phyloP scores from a whole-genome alignment of 2,797 vertebrate species.

The Borostomias antarcticus region DNA sequence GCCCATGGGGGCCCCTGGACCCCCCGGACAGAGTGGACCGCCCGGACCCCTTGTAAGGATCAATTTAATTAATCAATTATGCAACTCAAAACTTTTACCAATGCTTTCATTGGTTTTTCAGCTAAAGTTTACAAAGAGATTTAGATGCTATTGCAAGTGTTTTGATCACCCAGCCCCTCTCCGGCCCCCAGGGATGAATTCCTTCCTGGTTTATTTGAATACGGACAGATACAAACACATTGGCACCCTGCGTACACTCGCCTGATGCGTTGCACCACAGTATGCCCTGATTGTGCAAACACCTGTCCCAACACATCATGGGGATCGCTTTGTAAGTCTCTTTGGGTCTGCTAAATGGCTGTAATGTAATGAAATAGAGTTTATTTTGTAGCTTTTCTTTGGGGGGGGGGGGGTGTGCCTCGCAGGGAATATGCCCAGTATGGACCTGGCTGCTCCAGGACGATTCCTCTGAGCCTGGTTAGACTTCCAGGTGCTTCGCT shows the following conservation, averaged over 20 bases:
- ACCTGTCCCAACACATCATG: too few relatives aligned
- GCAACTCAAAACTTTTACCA: too few relatives aligned
- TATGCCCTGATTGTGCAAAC: too few relatives aligned
- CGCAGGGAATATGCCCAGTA: neutral
- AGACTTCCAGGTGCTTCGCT: conserved; percentile 32
- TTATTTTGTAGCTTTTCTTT: neutral
- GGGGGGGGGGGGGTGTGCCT: too few relatives aligned
- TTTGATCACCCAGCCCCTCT: too few relatives aligned
- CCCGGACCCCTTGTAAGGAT: conserved; percentile 72
- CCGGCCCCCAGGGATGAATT: too few relatives aligned
- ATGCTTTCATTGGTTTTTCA: too few relatives aligned
- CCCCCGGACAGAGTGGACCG: conserved; percentile 70
- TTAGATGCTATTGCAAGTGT: too few relatives aligned
- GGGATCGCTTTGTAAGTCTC: neutral
- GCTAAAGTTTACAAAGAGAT: too few relatives aligned
- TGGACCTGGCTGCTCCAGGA: conserved; percentile 5
- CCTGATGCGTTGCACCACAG: too few relatives aligned
- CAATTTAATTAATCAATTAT: neutral
- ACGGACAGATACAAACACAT: too few relatives aligned
- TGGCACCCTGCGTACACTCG: too few relatives aligned
- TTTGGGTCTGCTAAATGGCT: neutral
- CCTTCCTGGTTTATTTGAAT: neutral
- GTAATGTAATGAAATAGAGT: neutral
- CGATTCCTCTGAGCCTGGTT: conserved; percentile 25
- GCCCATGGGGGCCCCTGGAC: conserved; percentile 74